Conservation (phyloP, 2,113 vertebrate species). For the Chamaetylas fuelleborni region DNA sequence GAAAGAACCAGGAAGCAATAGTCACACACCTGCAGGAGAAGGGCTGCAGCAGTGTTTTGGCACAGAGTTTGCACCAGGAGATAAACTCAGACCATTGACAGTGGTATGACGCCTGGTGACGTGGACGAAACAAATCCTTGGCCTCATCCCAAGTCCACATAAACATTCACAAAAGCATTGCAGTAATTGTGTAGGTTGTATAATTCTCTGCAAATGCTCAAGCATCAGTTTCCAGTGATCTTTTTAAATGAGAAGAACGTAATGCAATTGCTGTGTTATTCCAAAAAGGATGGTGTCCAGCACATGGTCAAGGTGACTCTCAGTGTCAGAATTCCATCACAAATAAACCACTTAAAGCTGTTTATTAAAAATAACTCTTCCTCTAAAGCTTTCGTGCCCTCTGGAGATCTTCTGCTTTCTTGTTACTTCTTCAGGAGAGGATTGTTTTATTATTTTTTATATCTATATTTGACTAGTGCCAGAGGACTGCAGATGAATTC, state of each 20-base stretch:
- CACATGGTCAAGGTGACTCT: background rate
- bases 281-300: background rate
- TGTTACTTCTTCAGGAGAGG: background rate
- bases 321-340: background rate
- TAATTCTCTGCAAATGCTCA: background rate
- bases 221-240: background rate
- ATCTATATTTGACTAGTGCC: background rate
- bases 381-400: background rate
- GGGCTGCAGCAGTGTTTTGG: background rate
- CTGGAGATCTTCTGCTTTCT: background rate
- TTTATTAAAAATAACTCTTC: background rate
- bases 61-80: background rate
- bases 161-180: background rate
- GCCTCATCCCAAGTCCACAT: background rate
- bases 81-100: background rate
- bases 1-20: background rate
- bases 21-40: background rate
- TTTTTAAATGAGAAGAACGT: background rate
- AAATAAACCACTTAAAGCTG: background rate
- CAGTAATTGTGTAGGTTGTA: background rate
- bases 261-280: background rate
- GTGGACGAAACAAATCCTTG: background rate
- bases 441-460: background rate
- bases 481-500: background rate
- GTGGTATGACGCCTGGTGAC: background rate